Percentiles rank a stretch among this genome's conserved stretches.
These are phyloP conservation scores for Asobara japonica DNA, from an alignment of 1,140 invertebrate genomes.

Conservation along the genomic window DNA sequence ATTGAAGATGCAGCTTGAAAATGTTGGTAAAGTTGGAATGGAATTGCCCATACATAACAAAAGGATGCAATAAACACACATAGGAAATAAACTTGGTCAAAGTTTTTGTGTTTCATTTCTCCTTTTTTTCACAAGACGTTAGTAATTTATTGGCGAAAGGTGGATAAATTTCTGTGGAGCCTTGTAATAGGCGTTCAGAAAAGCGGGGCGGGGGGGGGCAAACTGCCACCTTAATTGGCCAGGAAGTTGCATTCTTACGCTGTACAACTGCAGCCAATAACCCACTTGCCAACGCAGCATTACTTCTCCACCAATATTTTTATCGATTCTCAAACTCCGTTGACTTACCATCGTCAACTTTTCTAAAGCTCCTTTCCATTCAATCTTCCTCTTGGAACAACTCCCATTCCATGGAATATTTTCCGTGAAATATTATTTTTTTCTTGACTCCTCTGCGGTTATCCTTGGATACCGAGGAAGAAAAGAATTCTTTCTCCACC, in stretches of 20 bases:
- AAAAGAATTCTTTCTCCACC: neutral
- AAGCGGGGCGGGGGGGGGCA: neutral
- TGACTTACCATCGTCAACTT: neutral
- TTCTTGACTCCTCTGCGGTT: neutral
- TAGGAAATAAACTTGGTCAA: neutral
- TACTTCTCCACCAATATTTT: conserved; percentile 8
- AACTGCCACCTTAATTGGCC: conserved; percentile 16
- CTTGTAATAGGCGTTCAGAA: too few species aligned
- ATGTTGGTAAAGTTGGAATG: too few species aligned
- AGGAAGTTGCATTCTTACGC: neutral
- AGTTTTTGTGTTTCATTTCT: neutral
- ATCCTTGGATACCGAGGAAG: neutral
- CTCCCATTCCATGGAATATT: neutral
- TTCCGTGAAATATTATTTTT: neutral
- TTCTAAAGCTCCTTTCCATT: neutral
- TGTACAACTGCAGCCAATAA: neutral
- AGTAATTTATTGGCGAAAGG: neutral
- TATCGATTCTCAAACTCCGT: conserved; percentile 1
- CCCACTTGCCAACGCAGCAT: neutral
- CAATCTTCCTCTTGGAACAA: neutral
- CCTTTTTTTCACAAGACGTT: neutral
- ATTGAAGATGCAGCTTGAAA: too few species aligned
- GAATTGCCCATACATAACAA: neutral
- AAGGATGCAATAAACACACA: neutral
- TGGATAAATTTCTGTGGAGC: conserved; percentile 19